Conservation (phyloP, 1,140 invertebrate species). For the Achroia grisella region DNA sequence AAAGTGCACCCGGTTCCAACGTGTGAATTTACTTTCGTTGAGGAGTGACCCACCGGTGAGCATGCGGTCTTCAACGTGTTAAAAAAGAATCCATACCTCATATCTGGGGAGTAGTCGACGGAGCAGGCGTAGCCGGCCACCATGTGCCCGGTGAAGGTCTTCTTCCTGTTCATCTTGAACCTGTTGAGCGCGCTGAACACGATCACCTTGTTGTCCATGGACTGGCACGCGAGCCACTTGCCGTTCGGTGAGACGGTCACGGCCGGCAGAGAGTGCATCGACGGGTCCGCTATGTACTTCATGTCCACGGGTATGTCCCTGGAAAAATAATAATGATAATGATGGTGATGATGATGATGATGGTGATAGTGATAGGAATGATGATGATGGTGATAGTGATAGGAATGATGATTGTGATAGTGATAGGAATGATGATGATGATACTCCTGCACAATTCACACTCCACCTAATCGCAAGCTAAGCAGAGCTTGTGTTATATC, state of each 20-base stretch:
- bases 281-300: constrained; percentile 99
- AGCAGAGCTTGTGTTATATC: too few relatives aligned
- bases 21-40: too few relatives aligned
- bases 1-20: too few relatives aligned
- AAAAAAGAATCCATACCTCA: constrained; percentile 81
- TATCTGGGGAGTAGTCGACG: constrained; percentile 98
- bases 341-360: too few relatives aligned
- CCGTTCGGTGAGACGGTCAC: constrained; percentile 96
- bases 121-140: constrained; percentile 99
- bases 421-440: too few relatives aligned
- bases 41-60: too few relatives aligned
- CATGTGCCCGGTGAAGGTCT: constrained; percentile 99
- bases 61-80: too few relatives aligned
- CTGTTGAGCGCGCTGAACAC: constrained; percentile 98
- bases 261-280: constrained; percentile 99
- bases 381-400: too few relatives aligned
- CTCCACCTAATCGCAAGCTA: too few relatives aligned
- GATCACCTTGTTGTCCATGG: constrained; percentile 99
- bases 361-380: too few relatives aligned
- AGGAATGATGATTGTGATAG: too few relatives aligned
- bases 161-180: constrained; percentile 97
- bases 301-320: constrained; percentile 99
- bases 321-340: constrained; percentile 24
- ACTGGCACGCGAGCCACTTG: constrained; percentile 99
- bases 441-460: too few relatives aligned